Percentiles rank a stretch among this genome's conserved stretches.
These are phyloP conservation scores for Rhadina sibilatrix DNA, from an alignment of 2,113 vertebrate species.

Conservation along the genomic window DNA sequence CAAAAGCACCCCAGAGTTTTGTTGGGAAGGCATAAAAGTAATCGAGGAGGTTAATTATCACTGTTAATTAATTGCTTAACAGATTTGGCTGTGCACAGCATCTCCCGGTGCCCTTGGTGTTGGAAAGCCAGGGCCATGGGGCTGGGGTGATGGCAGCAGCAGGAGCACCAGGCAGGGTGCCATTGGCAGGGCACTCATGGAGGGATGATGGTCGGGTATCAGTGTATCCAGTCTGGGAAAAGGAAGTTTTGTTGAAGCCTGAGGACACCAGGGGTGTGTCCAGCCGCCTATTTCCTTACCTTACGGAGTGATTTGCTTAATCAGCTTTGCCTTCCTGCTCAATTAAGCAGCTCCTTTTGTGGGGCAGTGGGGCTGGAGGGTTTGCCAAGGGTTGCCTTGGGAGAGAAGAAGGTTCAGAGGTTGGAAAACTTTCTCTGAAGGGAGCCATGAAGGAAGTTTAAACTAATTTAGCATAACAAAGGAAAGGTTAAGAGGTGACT, in stretches of 20 bases:
- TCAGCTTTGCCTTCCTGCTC: conserved; percentile 25
- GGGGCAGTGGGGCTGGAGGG: rapidly evolving
- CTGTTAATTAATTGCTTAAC: conserved; percentile 6
- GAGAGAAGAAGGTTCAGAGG: background rate
- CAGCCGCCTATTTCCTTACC: background rate
- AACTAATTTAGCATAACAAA: conserved; percentile 41
- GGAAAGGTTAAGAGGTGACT: conserved; percentile 25
- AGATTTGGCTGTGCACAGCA: background rate
- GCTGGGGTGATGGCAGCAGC: background rate
- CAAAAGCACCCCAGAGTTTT: conserved; percentile 20
- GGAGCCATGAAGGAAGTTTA: conserved; percentile 1
- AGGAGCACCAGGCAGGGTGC: background rate
- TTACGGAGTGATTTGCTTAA: background rate
- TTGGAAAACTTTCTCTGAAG: background rate
- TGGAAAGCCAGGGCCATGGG: background rate
- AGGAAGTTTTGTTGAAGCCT: background rate
- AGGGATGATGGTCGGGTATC: background rate
- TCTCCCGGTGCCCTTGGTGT: background rate
- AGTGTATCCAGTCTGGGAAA: background rate
- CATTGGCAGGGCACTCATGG: rapidly evolving
- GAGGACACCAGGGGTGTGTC: background rate
- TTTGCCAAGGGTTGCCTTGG: background rate
- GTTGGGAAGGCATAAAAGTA: background rate
- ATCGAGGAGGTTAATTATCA: background rate
- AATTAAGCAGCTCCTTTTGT: background rate